Percentiles rank a stretch among this genome's conserved stretches.
These are phyloP conservation scores for Pontoporia blainvillei DNA, from an alignment of 2,113 vertebrate species.

Conservation along the genomic window DNA sequence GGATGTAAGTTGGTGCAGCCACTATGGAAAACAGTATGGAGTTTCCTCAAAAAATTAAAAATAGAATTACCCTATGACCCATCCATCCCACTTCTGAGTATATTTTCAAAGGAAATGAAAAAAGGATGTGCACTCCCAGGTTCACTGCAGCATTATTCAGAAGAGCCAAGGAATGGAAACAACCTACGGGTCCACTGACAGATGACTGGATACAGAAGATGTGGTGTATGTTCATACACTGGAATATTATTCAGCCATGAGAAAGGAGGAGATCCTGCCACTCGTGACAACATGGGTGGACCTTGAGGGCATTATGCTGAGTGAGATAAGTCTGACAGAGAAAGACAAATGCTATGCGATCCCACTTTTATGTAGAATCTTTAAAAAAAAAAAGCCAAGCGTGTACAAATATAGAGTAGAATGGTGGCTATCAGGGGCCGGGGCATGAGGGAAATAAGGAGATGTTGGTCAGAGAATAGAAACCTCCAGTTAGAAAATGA, in stretches of 20 bases:
- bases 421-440: neutral
- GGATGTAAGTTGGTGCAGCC: neutral
- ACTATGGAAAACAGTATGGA: neutral
- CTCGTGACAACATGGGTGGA: neutral
- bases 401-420: neutral
- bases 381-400: neutral
- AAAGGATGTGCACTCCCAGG: neutral
- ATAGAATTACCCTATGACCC: neutral
- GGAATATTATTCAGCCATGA: neutral
- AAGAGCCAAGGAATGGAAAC: neutral
- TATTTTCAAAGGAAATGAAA: neutral
- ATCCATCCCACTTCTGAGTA: neutral
- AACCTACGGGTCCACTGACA: neutral
- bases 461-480: too few relatives aligned
- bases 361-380: neutral
- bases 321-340: neutral
- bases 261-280: neutral
- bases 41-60: neutral
- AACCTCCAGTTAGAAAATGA: neutral
- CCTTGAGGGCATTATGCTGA: neutral
- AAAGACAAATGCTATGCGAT: neutral
- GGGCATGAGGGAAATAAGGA: neutral
- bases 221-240: fast-evolving
- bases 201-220: neutral
- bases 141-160: neutral